These are phyloP conservation scores for Nycticebus coucang DNA, from an alignment of 2,113 vertebrate genomes.

Conservation along the genomic window DNA sequence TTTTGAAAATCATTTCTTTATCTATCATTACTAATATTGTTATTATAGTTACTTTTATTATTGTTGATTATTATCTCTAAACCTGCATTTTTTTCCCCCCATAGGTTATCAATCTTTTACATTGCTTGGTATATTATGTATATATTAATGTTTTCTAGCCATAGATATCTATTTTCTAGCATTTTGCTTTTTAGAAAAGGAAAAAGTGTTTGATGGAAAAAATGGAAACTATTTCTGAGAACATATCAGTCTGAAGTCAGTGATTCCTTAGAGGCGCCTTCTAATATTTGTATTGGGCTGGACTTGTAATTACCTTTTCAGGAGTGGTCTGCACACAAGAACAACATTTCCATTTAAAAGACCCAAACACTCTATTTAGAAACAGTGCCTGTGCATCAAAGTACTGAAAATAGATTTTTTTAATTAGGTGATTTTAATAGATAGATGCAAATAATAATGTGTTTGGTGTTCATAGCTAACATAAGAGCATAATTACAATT, in stretches of 20 bases:
- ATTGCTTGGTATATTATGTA: background rate
- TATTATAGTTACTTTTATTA: background rate
- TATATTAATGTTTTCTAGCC: background rate
- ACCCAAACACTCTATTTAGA: constrained; percentile 33
- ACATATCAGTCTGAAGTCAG: background rate
- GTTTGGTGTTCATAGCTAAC: background rate
- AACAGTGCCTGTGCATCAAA: constrained; percentile 30
- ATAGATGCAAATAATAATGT: constrained; percentile 53
- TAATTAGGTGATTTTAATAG: constrained; percentile 61
- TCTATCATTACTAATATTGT: background rate
- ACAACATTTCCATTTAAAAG: constrained; percentile 61
- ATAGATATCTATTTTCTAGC: constrained; percentile 29
- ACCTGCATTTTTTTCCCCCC: background rate
- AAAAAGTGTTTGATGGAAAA: constrained; percentile 9
- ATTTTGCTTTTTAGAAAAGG: background rate
- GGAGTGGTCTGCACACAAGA: constrained; percentile 17
- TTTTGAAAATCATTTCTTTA: background rate
- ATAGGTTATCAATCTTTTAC: background rate
- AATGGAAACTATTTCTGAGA: background rate
- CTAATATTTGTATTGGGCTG: background rate
- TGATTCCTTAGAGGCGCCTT: background rate
- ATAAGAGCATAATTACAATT: constrained; percentile 34
- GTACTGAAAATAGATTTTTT: constrained; percentile 52
- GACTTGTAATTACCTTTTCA: constrained; percentile 35
- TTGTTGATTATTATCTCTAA: background rate